Percentiles rank a stretch among this genome's conserved stretches.
These are phyloP conservation scores for Zapus hudsonius DNA, from an alignment of 2,113 vertebrate species.

Conservation along the genomic window DNA sequence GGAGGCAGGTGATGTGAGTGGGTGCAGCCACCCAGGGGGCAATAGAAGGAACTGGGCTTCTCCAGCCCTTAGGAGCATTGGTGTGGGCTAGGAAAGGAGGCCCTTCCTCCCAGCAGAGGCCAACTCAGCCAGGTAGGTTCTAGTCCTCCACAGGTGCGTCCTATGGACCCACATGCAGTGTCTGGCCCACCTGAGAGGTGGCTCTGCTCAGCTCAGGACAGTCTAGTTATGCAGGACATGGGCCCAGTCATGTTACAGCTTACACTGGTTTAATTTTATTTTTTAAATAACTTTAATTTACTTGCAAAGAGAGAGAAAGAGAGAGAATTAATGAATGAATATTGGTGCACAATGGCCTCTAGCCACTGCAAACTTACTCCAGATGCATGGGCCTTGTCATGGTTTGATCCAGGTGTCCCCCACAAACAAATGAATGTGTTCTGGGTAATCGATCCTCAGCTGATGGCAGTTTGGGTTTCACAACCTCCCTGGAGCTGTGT, in stretches of 20 bases:
- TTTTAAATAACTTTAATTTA: too few species aligned
- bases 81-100: background rate
- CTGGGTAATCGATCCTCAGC: too few species aligned
- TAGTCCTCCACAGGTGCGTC: background rate
- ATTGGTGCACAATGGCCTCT: too few species aligned
- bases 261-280: too few species aligned
- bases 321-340: too few species aligned
- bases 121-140: background rate
- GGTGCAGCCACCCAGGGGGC: background rate
- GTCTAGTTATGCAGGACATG: background rate
- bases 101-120: background rate
- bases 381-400: too few species aligned
- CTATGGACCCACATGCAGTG: background rate
- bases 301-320: too few species aligned
- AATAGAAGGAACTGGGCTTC: background rate
- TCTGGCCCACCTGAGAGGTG: rapidly evolving
- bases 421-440: too few species aligned
- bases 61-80: background rate
- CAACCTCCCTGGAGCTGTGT: too few species aligned
- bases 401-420: too few species aligned
- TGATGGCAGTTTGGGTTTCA: too few species aligned
- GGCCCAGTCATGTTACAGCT: background rate
- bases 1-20: background rate
- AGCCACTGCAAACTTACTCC: too few species aligned
- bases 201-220: background rate